These are phyloP conservation scores for Magallana gigas DNA, from an alignment of 1,140 invertebrate genomes.

Conservation along the genomic window DNA sequence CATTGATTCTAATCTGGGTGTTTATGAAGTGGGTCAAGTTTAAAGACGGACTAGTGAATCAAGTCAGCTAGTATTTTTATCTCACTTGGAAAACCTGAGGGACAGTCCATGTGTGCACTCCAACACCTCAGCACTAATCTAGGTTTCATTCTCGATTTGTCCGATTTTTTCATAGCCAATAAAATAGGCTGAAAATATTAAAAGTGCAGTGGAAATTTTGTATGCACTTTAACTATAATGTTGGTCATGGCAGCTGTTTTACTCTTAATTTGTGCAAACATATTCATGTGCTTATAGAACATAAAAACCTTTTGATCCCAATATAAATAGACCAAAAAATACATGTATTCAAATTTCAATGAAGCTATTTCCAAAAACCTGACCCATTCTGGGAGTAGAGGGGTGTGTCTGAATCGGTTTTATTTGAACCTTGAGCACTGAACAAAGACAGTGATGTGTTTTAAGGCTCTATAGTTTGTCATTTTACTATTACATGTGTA, in stretches of 20 bases:
- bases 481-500: too few species aligned
- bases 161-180: neutral
- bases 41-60: neutral
- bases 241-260: neutral
- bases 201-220: neutral
- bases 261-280: neutral
- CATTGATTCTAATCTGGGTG: slow-evolving; percentile 14
- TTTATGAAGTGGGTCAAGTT: slow-evolving; percentile 16
- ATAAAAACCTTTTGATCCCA: too few species aligned
- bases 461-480: too few species aligned
- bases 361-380: too few species aligned
- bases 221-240: neutral
- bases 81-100: slow-evolving; percentile 8
- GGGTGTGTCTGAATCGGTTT: too few species aligned
- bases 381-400: too few species aligned
- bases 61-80: slow-evolving; percentile 20
- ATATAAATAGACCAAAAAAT: too few species aligned
- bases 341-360: too few species aligned
- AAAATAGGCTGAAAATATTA: neutral
- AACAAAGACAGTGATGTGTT: too few species aligned
- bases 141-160: neutral
- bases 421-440: too few species aligned
- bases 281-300: too few species aligned
- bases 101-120: neutral
- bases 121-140: neutral